phyloP scores from a whole-genome alignment of 1,140 invertebrate species.

The Dendrolimus punctatus region DNA sequence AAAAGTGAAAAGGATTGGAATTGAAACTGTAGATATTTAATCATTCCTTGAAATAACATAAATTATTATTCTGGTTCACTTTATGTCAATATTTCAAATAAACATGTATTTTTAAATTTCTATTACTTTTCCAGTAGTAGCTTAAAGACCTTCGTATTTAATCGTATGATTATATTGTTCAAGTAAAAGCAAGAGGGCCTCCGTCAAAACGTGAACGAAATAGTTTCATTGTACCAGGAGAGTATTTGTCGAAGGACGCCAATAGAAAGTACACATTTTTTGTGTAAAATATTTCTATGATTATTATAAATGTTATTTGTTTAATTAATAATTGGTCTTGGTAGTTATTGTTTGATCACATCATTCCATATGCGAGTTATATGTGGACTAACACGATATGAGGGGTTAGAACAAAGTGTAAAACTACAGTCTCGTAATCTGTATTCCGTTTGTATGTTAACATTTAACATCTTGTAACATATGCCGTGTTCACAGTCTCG shows the following conservation, averaged over 20 bases:
- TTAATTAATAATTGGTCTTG: slow-evolving; percentile 50
- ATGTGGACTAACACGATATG: slow-evolving; percentile 55
- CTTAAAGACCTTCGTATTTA: background rate
- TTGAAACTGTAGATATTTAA: too few species aligned
- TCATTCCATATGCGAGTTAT: slow-evolving; percentile 56
- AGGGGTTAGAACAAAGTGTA: too few species aligned
- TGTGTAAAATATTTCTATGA: slow-evolving; percentile 41
- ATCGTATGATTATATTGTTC: slow-evolving; percentile 48
- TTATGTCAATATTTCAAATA: too few species aligned
- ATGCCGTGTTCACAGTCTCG: too few species aligned
- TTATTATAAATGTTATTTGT: slow-evolving; percentile 45
- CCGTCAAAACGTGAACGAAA: slow-evolving; percentile 47
- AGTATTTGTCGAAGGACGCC: slow-evolving; percentile 39
- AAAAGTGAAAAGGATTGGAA: too few species aligned
- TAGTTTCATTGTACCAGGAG: slow-evolving; percentile 26
- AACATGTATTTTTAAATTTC: too few species aligned
- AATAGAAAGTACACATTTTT: slow-evolving; percentile 52
- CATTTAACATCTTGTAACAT: too few species aligned
- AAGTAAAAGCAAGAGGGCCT: slow-evolving; percentile 57
- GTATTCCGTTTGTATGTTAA: too few species aligned
- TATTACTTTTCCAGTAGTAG: too few species aligned
- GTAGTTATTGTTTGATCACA: slow-evolving; percentile 52
- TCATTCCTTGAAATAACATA: too few species aligned
- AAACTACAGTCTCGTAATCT: too few species aligned
- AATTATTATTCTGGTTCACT: too few species aligned